Conservation (phyloP, 2,797 vertebrate genomes). For the Huso huso region DNA sequence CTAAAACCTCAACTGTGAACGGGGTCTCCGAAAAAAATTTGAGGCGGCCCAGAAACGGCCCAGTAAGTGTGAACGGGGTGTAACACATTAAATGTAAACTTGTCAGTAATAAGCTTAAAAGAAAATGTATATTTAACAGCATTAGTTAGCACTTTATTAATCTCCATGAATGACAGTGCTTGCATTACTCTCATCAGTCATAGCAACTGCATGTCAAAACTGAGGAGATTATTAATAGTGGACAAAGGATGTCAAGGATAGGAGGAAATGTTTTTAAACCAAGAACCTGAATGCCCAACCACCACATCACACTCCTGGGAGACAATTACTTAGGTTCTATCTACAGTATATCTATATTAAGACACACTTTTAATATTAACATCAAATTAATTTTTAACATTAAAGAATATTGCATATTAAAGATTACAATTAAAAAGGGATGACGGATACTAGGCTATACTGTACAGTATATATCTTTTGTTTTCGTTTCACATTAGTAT, state of each 20-base stretch:
- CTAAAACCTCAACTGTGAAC: background rate
- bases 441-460: conserved; percentile 10
- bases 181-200: no score
- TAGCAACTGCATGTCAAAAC: background rate
- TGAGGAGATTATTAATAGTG: background rate
- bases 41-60: no score
- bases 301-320: conserved; percentile 39
- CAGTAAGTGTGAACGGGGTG: no score
- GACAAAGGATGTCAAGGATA: background rate
- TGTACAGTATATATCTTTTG: conserved; percentile 3
- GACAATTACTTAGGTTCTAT: conserved; percentile 51
- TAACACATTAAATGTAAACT: background rate
- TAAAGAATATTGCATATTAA: conserved; percentile 48
- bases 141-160: no score
- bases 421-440: conserved; percentile 34
- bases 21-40: background rate
- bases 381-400: conserved; percentile 53
- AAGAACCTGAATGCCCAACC: conserved; percentile 22
- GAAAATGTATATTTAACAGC: background rate
- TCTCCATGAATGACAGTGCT: no score
- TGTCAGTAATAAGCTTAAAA: conserved; percentile 5
- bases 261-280: conserved; percentile 27
- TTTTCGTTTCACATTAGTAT: conserved; percentile 13
- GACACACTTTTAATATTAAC: conserved; percentile 52
- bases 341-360: conserved; percentile 33